Base-by-base conservation (phyloP, 2,888 invertebrate genomes). In the Encarsia formosa region DNA sequence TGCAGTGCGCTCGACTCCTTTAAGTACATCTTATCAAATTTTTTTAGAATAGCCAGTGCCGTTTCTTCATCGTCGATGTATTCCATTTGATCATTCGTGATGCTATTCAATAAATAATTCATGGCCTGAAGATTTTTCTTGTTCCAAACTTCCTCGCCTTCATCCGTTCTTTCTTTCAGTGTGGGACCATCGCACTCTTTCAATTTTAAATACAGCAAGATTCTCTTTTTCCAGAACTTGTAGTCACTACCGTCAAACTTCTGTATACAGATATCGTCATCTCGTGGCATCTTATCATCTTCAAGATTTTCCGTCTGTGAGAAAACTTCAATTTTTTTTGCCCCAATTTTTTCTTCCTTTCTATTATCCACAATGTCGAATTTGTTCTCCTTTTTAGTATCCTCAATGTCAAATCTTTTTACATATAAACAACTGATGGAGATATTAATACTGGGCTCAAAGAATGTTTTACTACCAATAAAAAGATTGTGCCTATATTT, bases 161-260 rank as follows among this genome's bases (percentile, higher is more conserved):
- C n/a, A 19, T 2, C 11, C 22, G 41, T 16, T 49, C 43, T 29
- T 2, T 18, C 34, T 31, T 44, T 22, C 15, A 2, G 22, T 20
- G 38, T 35, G 2, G 31, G 49, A 35, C n/a, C 15, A 13, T 50
- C 35, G 45, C 56, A 58, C n/a, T 43, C 52, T 32, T 59, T 62
- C 34, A 57, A 47, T 44, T 58, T 58, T 8, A 62, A 53, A 41
- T 48, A 59, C 34, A 60, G 34, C 11, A 39, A 13, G 6, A 63
- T 45, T 38, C 63, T 19, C 49, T 56, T 60, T 42, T 63, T 63
- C 62, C 62, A 63, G 19, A 39, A 58, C 16, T 22, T 49, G 31
- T 63, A 61, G n/a, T 64, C 61, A n/a, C 45, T 24, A 11, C 61
- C 61, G 48, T 61, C 57, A 38, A 62, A 62, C 1, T 57, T 47